phyloP scores from a whole-genome alignment of 2,888 invertebrate species.

The Cecidostiba fungosa region DNA sequence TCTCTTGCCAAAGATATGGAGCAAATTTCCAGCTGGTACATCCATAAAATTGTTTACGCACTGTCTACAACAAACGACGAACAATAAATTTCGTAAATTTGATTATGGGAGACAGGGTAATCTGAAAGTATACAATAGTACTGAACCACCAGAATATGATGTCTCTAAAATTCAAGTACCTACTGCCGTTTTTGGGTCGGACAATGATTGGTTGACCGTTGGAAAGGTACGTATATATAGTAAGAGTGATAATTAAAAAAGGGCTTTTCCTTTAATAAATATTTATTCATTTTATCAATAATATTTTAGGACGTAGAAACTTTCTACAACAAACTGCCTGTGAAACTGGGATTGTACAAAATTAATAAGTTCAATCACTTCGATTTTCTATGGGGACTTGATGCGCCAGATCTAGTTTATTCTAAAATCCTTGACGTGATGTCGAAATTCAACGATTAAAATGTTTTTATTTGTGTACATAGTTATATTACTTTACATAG shows the following conservation, averaged over 20 bases:
- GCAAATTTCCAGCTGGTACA: conserved; percentile 87
- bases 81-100: conserved; percentile 84
- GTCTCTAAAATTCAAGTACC: conserved; percentile 84
- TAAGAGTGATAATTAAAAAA: not conserved
- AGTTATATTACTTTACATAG: no score
- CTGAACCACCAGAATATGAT: conserved; percentile 84
- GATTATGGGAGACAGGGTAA: conserved; percentile 86
- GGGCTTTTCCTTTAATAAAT: no score
- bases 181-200: conserved; percentile 84
- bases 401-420: conserved; percentile 84
- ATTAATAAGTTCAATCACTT: conserved; percentile 87
- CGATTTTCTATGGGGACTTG: conserved; percentile 86
- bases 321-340: conserved; percentile 82
- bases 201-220: conserved; percentile 88
- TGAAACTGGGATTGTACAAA: conserved; percentile 81
- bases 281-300: not conserved
- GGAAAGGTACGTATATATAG: conserved; percentile 81
- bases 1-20: conserved; percentile 85
- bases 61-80: conserved; percentile 85
- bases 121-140: conserved; percentile 82
- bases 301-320: conserved; percentile 82
- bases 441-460: conserved; percentile 70
- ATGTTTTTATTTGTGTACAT: not conserved
- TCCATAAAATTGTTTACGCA: conserved; percentile 88
- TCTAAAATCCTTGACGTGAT: conserved; percentile 81